Evolutionary conservation across 1,140 invertebrate genomes (phyloP).

Genomic region (Temnothorax curvispinosus): DNA sequence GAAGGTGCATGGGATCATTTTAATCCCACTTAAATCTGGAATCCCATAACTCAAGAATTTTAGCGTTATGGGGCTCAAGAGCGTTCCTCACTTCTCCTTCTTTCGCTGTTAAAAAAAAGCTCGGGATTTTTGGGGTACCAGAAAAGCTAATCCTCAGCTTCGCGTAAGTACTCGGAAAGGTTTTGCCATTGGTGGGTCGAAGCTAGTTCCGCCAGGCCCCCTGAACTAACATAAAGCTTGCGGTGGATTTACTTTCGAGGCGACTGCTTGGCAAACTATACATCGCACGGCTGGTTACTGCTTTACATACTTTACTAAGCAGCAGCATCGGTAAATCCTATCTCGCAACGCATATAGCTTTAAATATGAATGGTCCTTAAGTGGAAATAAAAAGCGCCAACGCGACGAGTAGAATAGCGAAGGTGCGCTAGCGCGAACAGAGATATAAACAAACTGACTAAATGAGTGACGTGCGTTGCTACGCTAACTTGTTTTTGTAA

Average conservation of each 20-base stretch:
- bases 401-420: background rate
- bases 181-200: slow-evolving; percentile 33
- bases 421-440: slow-evolving; percentile 42
- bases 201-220: background rate
- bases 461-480: background rate
- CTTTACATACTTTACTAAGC: slow-evolving; percentile 67
- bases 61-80: background rate
- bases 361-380: slow-evolving; percentile 82
- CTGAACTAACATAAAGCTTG: slow-evolving; percentile 27
- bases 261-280: slow-evolving; percentile 53
- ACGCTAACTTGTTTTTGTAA: background rate
- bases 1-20: background rate
- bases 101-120: background rate
- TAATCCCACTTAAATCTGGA: background rate
- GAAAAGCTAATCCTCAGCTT: slow-evolving; percentile 31
- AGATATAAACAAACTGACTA: slow-evolving; percentile 10
- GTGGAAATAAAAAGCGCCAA: slow-evolving; percentile 77
- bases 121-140: slow-evolving; percentile 18
- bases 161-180: slow-evolving; percentile 19
- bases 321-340: slow-evolving; percentile 72
- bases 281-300: slow-evolving; percentile 43
- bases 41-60: background rate
- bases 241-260: slow-evolving; percentile 51
- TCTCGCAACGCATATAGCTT: slow-evolving; percentile 73
- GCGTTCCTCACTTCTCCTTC: background rate